Conservation (phyloP, 2,888 invertebrate species). For the Fabriciana adippe region DNA sequence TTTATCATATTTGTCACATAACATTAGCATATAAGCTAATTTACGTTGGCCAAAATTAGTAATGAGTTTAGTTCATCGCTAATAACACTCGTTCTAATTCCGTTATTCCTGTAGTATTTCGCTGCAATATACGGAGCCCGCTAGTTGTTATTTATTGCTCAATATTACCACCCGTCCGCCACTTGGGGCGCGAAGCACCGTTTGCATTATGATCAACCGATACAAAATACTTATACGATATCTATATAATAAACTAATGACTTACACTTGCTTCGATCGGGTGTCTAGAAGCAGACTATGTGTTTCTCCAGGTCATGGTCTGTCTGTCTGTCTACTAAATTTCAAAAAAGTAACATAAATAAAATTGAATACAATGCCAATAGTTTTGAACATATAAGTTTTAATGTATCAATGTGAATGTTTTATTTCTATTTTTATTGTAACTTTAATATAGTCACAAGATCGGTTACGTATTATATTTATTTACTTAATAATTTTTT, state of each 20-base stretch:
- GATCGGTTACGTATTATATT: too few relatives aligned
- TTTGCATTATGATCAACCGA: slow-evolving; percentile 23
- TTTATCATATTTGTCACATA: slow-evolving; percentile 22
- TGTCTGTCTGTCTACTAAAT: too few relatives aligned
- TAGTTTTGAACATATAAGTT: too few relatives aligned
- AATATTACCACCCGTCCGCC: slow-evolving; percentile 39
- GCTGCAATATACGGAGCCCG: slow-evolving; percentile 40
- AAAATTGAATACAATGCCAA: too few relatives aligned
- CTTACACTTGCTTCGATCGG: too few relatives aligned
- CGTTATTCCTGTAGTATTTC: slow-evolving; percentile 35
- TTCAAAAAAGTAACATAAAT: too few relatives aligned
- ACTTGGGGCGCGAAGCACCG: slow-evolving; percentile 38
- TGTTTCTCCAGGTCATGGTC: too few relatives aligned
- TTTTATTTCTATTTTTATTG: too few relatives aligned
- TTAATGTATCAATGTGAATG: too few relatives aligned
- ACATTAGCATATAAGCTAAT: slow-evolving; percentile 34
- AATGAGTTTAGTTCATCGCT: slow-evolving; percentile 33
- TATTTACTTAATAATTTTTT: too few relatives aligned
- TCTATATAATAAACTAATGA: background rate
- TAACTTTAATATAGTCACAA: too few relatives aligned
- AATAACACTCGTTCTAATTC: slow-evolving; percentile 37
- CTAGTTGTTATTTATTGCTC: slow-evolving; percentile 45
- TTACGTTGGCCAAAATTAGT: slow-evolving; percentile 33
- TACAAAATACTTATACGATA: background rate
- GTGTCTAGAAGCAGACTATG: too few relatives aligned